Evolutionary conservation across 2,113 vertebrate species (phyloP).

Genomic region (Ailurus styani): DNA sequence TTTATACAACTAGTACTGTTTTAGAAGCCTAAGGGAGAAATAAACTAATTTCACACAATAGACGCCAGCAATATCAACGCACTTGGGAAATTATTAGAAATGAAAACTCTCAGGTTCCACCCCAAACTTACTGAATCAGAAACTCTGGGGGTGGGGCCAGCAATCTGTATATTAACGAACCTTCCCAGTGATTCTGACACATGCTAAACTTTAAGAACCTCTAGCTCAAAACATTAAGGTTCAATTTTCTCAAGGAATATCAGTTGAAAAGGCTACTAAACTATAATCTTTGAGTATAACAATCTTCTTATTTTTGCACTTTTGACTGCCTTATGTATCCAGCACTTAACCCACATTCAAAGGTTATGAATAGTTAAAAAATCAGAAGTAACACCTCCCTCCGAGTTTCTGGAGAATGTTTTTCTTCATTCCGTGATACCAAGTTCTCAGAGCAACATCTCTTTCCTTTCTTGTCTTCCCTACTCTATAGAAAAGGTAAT

Average conservation of each 20-base stretch:
- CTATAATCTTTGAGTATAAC: background rate
- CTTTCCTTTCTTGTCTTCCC: background rate
- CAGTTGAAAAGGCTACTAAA: background rate
- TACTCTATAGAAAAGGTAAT: background rate
- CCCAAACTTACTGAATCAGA: background rate
- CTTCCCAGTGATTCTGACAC: background rate
- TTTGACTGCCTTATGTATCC: background rate
- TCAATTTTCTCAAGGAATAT: background rate
- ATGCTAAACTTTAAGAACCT: background rate
- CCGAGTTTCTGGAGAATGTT: background rate
- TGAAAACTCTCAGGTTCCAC: background rate
- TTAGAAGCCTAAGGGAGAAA: background rate
- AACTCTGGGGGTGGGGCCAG: background rate
- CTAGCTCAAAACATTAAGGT: background rate
- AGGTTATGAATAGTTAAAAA: constrained; percentile 16
- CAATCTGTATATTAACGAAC: background rate
- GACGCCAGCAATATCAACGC: background rate
- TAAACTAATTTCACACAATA: background rate
- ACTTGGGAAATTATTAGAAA: background rate
- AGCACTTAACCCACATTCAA: background rate
- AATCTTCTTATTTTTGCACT: constrained; percentile 15
- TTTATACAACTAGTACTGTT: background rate
- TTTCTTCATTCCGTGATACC: background rate
- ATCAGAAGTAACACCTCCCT: background rate
- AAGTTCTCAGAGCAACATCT: background rate